phyloP scores from a whole-genome alignment of 1,140 invertebrate species.

The fruit fly (Drosophila melanogaster) region Release_6_plus_ISO1_MT NC_004354.4:3649501-3650000 shows the following conservation, averaged over 20 bases:
- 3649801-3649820: conserved; percentile 23
- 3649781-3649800: conserved; percentile 19
- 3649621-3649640: conserved; percentile 1
- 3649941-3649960: conserved; percentile 13
- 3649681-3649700: conserved; percentile 34
- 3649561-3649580: conserved; percentile 17
- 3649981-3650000: conserved; percentile 70
- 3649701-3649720: conserved; percentile 24
- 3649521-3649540: conserved; percentile 7
- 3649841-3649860: conserved; percentile 68
- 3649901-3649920: conserved; percentile 56
- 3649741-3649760: conserved; percentile 62
- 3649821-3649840: conserved; percentile 63
- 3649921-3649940: conserved; percentile 58
- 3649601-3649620: conserved; percentile 23
- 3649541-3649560: conserved; percentile 20
- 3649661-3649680: conserved; percentile 36
- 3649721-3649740: conserved; percentile 26
- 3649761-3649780: conserved; percentile 59
- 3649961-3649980: conserved; percentile 37
- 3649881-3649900: conserved; percentile 81
- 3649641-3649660: background rate
- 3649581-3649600: conserved; percentile 22
- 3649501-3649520: background rate
- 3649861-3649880: conserved; percentile 72